Base-by-base conservation (phyloP, 2,888 invertebrate species). In the Parnassius apollo region DNA sequence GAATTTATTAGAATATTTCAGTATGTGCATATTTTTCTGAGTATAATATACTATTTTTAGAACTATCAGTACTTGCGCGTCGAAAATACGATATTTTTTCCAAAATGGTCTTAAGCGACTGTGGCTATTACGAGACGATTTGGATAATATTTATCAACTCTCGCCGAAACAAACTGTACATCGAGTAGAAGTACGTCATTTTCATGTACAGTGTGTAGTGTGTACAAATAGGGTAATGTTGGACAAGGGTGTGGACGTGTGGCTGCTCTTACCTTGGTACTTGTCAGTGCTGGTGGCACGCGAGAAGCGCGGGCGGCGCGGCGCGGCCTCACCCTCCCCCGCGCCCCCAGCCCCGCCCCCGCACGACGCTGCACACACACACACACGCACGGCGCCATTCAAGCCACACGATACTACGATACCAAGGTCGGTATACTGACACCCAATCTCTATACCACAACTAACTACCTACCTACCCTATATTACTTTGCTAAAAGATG, bases 201-300 rank as follows among this genome's bases (percentile, higher is more conserved):
- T 35, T 35, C 7, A 0, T 18, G 18, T 18, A 18, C 18, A 18
- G 18, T 35, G 35, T 35, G 35, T 35, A 35, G 35, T 4, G 35
- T 35, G 35, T 35, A 7, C 35, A 35, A 35, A 35, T 35, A 35
- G 35, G 7, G 44, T 44, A 0, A 35, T 35, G 7, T 13, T 49
- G 8, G 51, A 50, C 10, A 50, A 18, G 18, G 18, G 10, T 18
- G 50, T 8, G 53, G 53, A 53, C 51, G 52, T 52, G 57, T 56
- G 44, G 64, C 58, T 65, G 58, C 44, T 62, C 80, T 86, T 81
- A 91, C 91, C 91, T 86, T 85, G 86, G 72, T 83, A 83, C 85
- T 91, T 91, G 83, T 91, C 91, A 76, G 87, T 85, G 86, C 88
- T 89, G 81, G 90, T 77, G 77, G 91, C 91, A 77, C 91, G 89